A percentile compares a stretch with the other conserved stretches of the same genome.
These are phyloP conservation scores for Cotesia congregata DNA, from an alignment of 2,888 invertebrate genomes.

Conservation along the genomic window DNA sequence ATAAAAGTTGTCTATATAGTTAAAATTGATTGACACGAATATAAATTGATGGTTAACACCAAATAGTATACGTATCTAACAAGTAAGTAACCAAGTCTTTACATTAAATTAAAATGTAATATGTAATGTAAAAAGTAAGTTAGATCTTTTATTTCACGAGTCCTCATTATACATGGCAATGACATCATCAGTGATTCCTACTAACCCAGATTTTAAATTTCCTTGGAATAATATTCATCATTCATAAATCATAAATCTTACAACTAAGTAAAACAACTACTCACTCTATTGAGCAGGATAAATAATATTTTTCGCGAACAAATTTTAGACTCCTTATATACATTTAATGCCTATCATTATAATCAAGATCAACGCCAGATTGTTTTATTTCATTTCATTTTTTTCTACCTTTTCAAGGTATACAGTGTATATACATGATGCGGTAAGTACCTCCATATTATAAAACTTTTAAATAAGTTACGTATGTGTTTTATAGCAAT, in stretches of 20 bases:
- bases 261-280: neutral
- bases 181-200: constrained; percentile 12
- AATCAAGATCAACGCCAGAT: too few relatives aligned
- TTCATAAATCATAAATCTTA: neutral
- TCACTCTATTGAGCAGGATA: neutral
- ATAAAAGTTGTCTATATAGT: neutral
- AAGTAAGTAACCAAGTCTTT: neutral
- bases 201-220: constrained; percentile 31
- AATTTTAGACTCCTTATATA: too few relatives aligned
- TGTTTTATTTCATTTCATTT: too few relatives aligned
- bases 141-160: constrained; percentile 12
- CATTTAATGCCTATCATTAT: too few relatives aligned
- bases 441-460: neutral
- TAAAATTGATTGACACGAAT: neutral
- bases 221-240: constrained; percentile 29
- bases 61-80: neutral
- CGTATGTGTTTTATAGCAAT: neutral
- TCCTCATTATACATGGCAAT: constrained; percentile 7
- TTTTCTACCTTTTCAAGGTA: too few relatives aligned
- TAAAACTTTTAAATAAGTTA: neutral
- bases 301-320: too few relatives aligned
- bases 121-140: neutral
- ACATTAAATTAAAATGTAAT: neutral
- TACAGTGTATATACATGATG: too few relatives aligned
- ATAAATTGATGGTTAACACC: neutral